Evolutionary conservation across 2,797 vertebrate species (phyloP).

Genomic region (Potorous gilbertii): DNA sequence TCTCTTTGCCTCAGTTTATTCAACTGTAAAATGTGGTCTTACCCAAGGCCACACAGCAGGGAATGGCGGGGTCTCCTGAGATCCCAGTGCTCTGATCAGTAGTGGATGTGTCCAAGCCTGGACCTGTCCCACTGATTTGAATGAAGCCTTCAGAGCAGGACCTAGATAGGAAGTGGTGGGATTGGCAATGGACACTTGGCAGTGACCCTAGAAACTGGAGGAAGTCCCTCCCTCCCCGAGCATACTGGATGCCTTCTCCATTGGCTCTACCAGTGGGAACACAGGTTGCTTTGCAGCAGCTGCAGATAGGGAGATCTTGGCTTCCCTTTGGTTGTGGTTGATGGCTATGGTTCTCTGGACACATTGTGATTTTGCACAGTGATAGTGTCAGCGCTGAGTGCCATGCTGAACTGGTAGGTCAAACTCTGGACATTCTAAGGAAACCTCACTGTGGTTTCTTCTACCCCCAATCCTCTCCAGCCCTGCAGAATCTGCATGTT

Average conservation of each 20-base stretch:
- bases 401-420: constrained; percentile 53
- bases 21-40: too few species aligned
- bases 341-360: constrained; percentile 15
- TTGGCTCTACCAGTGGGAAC: background rate
- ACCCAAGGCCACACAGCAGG: background rate
- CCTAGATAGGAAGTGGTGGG: background rate
- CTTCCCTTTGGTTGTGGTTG: background rate
- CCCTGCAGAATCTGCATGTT: background rate
- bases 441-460: constrained; percentile 21
- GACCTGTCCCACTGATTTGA: background rate
- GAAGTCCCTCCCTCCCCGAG: background rate
- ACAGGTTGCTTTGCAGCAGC: background rate
- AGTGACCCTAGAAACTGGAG: background rate
- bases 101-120: background rate
- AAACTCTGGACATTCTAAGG: constrained; percentile 34
- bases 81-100: background rate
- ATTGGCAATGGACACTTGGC: background rate
- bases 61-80: background rate
- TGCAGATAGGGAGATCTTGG: background rate
- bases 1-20: too few species aligned
- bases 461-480: background rate
- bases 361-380: background rate
- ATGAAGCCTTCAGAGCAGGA: background rate
- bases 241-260: background rate
- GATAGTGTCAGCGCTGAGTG: background rate